phyloP scores from a whole-genome alignment of 30 jellyfish, hydroid and myxozoan genomes.

The Catostylus mosaicus region DNA sequence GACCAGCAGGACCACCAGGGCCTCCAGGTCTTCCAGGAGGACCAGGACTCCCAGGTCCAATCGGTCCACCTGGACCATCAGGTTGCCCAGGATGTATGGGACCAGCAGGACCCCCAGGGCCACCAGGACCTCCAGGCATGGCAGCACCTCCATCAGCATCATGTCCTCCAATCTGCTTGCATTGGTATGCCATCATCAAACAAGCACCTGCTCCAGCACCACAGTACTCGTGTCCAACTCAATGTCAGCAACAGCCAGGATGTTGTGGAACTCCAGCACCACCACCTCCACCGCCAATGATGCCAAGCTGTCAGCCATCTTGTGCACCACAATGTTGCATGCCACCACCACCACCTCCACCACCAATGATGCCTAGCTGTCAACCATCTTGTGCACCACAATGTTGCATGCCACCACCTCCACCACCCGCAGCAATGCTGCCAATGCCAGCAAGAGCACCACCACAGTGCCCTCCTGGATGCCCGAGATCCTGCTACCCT shows the following conservation, averaged over 20 bases:
- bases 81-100: conserved; percentile 87
- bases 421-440: conserved; percentile 81
- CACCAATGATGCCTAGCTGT: conserved; percentile 91
- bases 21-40: conserved; percentile 78
- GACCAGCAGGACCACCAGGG: conserved; percentile 82
- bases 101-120: conserved; percentile 81
- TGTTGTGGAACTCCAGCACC: conserved; percentile 90
- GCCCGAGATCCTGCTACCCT: conserved; percentile 83
- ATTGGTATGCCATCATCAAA: conserved; percentile 71
- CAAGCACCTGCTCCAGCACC: conserved; percentile 80
- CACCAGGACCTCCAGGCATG: conserved; percentile 89
- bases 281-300: conserved; percentile 73
- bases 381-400: conserved; percentile 95
- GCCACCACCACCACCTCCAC: conserved; percentile 72
- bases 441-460: conserved; percentile 87
- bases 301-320: conserved; percentile 83
- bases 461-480: conserved; percentile 89
- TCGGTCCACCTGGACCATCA: conserved; percentile 74
- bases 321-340: conserved; percentile 92
- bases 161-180: conserved; percentile 90
- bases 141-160: conserved; percentile 92
- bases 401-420: conserved; percentile 82
- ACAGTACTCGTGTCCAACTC: conserved; percentile 83
- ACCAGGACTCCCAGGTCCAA: conserved; percentile 72
- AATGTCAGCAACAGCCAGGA: conserved; percentile 82